A percentile compares a stretch with the other conserved stretches of the same genome.
These are phyloP conservation scores for Nasonia vitripennis DNA, from an alignment of 1,140 invertebrate species.

Conservation along the genomic window DNA sequence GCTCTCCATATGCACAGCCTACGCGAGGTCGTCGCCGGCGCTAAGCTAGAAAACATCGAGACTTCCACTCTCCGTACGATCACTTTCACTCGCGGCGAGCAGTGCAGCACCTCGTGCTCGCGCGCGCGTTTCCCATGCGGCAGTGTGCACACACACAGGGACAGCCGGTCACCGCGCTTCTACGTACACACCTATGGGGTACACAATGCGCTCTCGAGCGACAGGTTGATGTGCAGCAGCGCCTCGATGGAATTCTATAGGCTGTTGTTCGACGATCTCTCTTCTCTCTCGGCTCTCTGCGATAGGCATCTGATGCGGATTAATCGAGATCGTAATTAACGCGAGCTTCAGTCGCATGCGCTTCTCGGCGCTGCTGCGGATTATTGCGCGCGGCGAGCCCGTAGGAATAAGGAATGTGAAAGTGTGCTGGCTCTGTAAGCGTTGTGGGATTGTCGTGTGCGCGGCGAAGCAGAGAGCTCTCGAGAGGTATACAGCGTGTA, in stretches of 20 bases:
- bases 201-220: not conserved
- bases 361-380: not conserved
- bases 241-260: constrained; percentile 13
- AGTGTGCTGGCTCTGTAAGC: not conserved
- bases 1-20: not conserved
- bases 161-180: not conserved
- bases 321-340: constrained; percentile 46
- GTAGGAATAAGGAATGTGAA: not conserved
- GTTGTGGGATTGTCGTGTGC: not conserved
- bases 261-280: not conserved
- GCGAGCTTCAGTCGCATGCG: constrained; percentile 10
- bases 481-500: no score
- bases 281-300: no score
- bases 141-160: no score
- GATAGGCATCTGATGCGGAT: constrained; percentile 36
- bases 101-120: not conserved
- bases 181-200: not conserved
- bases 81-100: not conserved
- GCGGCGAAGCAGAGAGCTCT: no score
- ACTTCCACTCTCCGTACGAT: constrained; percentile 4
- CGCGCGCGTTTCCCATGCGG: not conserved
- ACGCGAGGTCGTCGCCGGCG: constrained; percentile 1
- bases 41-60: not conserved
- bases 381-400: not conserved
- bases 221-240: constrained; percentile 10